Conservation (phyloP, 2,888 invertebrate genomes). For the Oegoconia quadripuncta region DNA sequence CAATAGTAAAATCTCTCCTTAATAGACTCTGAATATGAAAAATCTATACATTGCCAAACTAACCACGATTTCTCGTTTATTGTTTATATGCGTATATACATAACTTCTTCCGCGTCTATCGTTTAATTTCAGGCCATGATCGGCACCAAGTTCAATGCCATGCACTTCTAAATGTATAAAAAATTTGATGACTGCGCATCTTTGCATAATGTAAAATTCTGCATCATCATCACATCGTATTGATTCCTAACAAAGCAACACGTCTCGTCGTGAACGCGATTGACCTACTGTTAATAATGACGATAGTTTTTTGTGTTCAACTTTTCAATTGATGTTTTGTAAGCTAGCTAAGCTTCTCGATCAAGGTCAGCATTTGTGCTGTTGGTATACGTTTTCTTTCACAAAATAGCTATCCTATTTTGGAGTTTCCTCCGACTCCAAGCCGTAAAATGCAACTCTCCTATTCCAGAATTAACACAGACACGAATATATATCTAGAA, state of each 20-base stretch:
- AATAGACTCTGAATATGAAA: too few species aligned
- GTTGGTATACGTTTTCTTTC: slow-evolving; percentile 12
- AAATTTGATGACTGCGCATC: slow-evolving; percentile 46
- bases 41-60: too few species aligned
- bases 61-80: slow-evolving; percentile 1
- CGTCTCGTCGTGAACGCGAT: slow-evolving; percentile 31
- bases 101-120: background rate
- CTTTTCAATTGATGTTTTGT: slow-evolving; percentile 21
- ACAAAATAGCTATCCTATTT: too few species aligned
- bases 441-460: too few species aligned
- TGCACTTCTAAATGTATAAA: slow-evolving; percentile 27
- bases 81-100: too few species aligned
- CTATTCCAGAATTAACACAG: too few species aligned
- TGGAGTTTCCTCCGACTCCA: too few species aligned
- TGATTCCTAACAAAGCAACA: slow-evolving; percentile 31
- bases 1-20: too few species aligned
- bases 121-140: slow-evolving; percentile 8
- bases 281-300: slow-evolving; percentile 36
- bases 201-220: slow-evolving; percentile 34
- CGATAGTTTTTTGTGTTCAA: slow-evolving; percentile 17
- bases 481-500: too few species aligned
- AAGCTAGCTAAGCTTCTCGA: slow-evolving; percentile 11
- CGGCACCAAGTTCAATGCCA: slow-evolving; percentile 43
- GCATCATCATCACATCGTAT: slow-evolving; percentile 40
- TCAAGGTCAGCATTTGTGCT: slow-evolving; percentile 17